These are phyloP conservation scores for Machimus rusticus DNA, from an alignment of 2,888 invertebrate species.

Conservation along the genomic window DNA sequence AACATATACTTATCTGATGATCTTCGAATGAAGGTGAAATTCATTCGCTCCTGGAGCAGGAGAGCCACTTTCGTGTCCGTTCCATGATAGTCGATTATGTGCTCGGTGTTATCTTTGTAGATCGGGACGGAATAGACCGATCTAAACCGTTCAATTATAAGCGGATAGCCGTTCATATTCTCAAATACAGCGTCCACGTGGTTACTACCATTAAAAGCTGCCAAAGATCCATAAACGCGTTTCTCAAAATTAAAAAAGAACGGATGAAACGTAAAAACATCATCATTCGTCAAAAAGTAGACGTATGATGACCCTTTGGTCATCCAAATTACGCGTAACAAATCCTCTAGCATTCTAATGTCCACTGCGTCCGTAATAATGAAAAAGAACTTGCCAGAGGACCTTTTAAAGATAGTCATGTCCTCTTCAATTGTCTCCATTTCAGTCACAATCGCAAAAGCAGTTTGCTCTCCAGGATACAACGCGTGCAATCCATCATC, in stretches of 20 bases:
- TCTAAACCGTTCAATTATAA: slow-evolving; percentile 57
- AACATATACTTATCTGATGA: slow-evolving; percentile 56
- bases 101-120: background rate
- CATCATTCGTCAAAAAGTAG: background rate
- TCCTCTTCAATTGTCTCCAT: background rate
- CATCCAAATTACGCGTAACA: background rate
- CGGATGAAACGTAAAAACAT: background rate
- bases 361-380: background rate
- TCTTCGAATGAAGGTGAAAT: slow-evolving; percentile 54
- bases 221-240: background rate
- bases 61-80: slow-evolving; percentile 56
- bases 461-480: background rate
- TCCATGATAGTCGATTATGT: slow-evolving; percentile 51
- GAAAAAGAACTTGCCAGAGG: slow-evolving; percentile 3
- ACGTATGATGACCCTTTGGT: background rate
- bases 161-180: slow-evolving; percentile 57
- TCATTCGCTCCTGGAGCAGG: slow-evolving; percentile 54
- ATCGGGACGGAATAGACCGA: slow-evolving; percentile 55
- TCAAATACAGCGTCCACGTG: slow-evolving; percentile 50
- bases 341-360: background rate
- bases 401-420: background rate
- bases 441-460: background rate
- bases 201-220: background rate
- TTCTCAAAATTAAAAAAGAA: background rate
- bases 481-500: background rate